Conservation (phyloP, 2,888 invertebrate species). For the Theretra japonica region DNA sequence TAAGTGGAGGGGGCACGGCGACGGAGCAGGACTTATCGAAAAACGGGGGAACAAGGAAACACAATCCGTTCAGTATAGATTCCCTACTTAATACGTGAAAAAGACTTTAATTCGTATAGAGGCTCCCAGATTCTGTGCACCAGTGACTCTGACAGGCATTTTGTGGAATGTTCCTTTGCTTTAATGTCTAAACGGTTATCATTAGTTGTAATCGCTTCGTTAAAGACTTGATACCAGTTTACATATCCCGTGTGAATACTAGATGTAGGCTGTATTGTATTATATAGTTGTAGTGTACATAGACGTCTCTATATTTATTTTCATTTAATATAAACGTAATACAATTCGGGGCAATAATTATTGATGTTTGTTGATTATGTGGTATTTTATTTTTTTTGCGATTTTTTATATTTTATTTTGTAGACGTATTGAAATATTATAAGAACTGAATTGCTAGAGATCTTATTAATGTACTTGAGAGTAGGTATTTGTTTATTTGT, state of each 20-base stretch:
- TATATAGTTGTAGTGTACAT: constrained; percentile 81
- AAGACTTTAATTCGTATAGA: constrained; percentile 65
- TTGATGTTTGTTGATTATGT: constrained; percentile 68
- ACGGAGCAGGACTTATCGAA: constrained; percentile 79
- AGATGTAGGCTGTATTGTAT: constrained; percentile 70
- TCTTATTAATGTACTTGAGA: constrained; percentile 11
- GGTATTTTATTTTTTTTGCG: constrained; percentile 67
- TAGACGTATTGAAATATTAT: constrained; percentile 31
- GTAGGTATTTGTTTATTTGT: background rate
- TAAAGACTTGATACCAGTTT: constrained; percentile 79
- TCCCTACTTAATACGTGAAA: constrained; percentile 91
- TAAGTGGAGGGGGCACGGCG: constrained; percentile 71
- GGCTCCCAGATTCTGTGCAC: constrained; percentile 60
- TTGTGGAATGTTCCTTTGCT: constrained; percentile 71
- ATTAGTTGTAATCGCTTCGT: constrained; percentile 71
- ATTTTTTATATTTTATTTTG: constrained; percentile 64
- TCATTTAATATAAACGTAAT: constrained; percentile 46
- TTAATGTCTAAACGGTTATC: constrained; percentile 50
- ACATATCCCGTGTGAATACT: constrained; percentile 83
- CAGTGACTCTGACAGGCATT: constrained; percentile 61
- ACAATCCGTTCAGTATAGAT: constrained; percentile 96
- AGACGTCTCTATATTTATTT: constrained; percentile 59
- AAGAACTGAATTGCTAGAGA: constrained; percentile 22
- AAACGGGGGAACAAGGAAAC: constrained; percentile 86
- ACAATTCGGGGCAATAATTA: constrained; percentile 74